Evolutionary conservation across 1,140 invertebrate genomes (phyloP).

Genomic region (Scaptomyza pallida): DNA sequence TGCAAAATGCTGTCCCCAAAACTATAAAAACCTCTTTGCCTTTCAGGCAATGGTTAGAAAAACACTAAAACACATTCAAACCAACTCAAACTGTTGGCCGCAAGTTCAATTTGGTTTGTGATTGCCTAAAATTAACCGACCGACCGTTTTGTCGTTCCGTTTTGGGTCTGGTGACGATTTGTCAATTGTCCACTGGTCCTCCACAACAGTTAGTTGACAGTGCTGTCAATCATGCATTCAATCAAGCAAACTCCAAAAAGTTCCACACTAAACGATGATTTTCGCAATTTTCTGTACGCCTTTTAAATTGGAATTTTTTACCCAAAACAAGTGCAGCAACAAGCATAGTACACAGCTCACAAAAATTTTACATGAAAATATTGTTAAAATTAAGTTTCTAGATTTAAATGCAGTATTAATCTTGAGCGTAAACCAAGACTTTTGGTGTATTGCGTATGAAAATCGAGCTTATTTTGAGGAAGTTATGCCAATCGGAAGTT

Average conservation of each 20-base stretch:
- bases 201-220: constrained; percentile 24
- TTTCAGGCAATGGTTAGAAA: constrained; percentile 8
- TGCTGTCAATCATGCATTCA: constrained; percentile 72
- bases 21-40: constrained; percentile 35
- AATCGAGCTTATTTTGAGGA: too few species aligned
- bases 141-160: constrained; percentile 53
- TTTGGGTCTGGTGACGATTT: constrained; percentile 53
- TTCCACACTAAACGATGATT: constrained; percentile 70
- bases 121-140: constrained; percentile 80
- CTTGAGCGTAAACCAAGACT: too few species aligned
- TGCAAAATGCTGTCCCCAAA: constrained; percentile 36
- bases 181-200: constrained; percentile 62
- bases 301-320: constrained; percentile 73
- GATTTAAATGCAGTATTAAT: too few species aligned
- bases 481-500: too few species aligned
- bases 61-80: constrained; percentile 7
- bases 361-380: too few species aligned
- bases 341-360: too few species aligned
- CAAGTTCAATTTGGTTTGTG: constrained; percentile 66
- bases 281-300: constrained; percentile 72
- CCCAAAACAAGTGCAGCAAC: background rate
- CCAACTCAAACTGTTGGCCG: constrained; percentile 34
- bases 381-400: too few species aligned
- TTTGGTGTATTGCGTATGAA: too few species aligned
- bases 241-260: constrained; percentile 65